Base-by-base conservation (phyloP, 2,113 vertebrate genomes). In the Nesospiza acunhae region DNA sequence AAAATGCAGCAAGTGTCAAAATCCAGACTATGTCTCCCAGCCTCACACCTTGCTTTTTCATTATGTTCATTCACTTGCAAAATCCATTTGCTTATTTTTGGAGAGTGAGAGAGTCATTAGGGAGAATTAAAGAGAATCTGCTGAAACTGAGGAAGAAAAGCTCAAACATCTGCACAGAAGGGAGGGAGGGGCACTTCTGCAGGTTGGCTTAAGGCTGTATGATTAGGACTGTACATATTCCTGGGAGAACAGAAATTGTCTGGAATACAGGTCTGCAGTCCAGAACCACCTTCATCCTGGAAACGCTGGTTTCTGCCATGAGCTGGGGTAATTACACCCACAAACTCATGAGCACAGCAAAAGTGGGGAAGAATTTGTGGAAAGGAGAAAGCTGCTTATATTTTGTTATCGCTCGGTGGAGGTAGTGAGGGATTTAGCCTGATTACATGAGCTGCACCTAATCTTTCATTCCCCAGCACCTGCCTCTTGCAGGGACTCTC, bases 271-370 rank as follows among this genome's bases (percentile, higher is more conserved):
- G 55, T 75, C 69, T 91, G 55, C 15, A 41, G 94, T 95, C 84
- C 94, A 93, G 90, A 97, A 94, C 78, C 68, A 76, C 14, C 89
- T 86, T 96, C 58, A 77, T 96, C 91, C 96, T 96, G 96, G 95
- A 97, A 97, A 95, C 0, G 1, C 6, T 91, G 84, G 68, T 91
- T 53, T 97, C 84, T 56, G 56, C 94, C 7, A 1, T 92, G 93
- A 17, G 83, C 66, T 96, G 87, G 89, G 79, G 52, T 92, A 91
- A 97, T 95, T 96, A 91, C 96, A 95, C 76, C 56, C 53, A 37
- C 80, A 88, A 89, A 56, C 70, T 84, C 28, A 21, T 5, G 7
- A 96, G 85, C 63, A 46, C 3, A 11, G 62, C 8, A 24, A 94
- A 96, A 93, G 88, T 11, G 4, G 59, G 42, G 80, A 83, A 88